phyloP scores from a whole-genome alignment of 2,888 invertebrate genomes.

The Cremastobaeus sp. region DNA sequence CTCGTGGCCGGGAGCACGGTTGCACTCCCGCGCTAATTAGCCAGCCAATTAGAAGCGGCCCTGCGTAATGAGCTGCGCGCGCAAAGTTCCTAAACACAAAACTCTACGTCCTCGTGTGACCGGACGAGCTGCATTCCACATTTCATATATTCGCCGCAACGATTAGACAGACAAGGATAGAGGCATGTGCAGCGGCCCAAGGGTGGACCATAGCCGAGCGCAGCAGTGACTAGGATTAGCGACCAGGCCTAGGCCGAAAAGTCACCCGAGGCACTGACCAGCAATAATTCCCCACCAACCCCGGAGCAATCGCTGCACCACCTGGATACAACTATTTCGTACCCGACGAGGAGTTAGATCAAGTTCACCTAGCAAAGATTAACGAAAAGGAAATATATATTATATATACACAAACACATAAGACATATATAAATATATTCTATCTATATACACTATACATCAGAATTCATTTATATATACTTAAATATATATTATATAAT shows the following conservation, averaged over 20 bases:
- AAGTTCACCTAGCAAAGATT: slow-evolving; percentile 24
- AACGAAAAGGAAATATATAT: slow-evolving; percentile 44
- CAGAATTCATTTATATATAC: slow-evolving; percentile 55
- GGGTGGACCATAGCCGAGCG: neutral
- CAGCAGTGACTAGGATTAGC: slow-evolving; percentile 7
- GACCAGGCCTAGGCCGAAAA: no score
- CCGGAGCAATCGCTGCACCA: slow-evolving; percentile 1
- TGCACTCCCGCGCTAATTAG: slow-evolving; percentile 76
- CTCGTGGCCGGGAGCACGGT: slow-evolving; percentile 70
- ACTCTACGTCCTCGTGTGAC: slow-evolving; percentile 36
- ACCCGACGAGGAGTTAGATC: slow-evolving; percentile 15
- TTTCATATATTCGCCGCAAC: slow-evolving; percentile 17
- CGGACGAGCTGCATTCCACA: slow-evolving; percentile 11
- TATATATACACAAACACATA: slow-evolving; percentile 64
- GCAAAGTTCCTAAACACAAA: slow-evolving; percentile 76
- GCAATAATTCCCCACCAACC: slow-evolving; percentile 24
- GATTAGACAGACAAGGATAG: neutral
- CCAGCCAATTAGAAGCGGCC: slow-evolving; percentile 77
- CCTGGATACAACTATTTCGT: neutral
- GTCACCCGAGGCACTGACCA: no score
- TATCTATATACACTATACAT: slow-evolving; percentile 58
- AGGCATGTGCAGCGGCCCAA: neutral
- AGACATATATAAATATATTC: slow-evolving; percentile 50
- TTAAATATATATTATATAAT: slow-evolving; percentile 52
- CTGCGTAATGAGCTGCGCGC: slow-evolving; percentile 77